Conservation (phyloP, 2,113 vertebrate genomes). For the Psilopogon haemacephalus region DNA sequence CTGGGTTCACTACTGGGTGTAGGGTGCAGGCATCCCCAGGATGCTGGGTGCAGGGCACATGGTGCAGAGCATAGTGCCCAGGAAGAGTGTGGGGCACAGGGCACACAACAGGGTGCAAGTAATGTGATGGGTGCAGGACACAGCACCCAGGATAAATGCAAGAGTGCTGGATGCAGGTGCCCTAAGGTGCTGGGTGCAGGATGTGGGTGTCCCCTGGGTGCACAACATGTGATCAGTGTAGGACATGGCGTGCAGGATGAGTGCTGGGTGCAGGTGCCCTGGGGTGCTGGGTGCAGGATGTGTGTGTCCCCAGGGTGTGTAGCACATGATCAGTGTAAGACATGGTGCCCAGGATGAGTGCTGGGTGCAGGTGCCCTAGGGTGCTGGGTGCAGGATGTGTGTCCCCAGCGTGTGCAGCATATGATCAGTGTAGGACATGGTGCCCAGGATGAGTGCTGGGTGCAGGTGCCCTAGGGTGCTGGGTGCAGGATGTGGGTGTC, state of each 20-base stretch:
- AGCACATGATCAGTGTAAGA: accelerated
- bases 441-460: not conserved
- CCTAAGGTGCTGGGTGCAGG: accelerated
- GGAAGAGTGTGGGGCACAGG: not conserved
- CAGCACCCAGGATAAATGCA: not conserved
- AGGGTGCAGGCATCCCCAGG: not conserved
- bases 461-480: not conserved
- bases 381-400: not conserved
- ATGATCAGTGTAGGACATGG: not conserved
- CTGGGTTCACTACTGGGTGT: not conserved
- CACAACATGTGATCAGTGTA: not conserved
- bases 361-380: not conserved
- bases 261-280: not conserved
- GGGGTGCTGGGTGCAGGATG: not conserved
- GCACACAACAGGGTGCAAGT: too few relatives aligned
- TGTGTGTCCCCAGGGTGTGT: not conserved
- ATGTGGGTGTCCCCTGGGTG: too few relatives aligned
- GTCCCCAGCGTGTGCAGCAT: not conserved
- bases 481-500: not conserved
- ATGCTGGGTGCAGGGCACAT: not conserved
- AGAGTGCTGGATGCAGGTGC: not conserved
- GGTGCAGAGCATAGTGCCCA: not conserved
- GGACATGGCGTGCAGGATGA: not conserved
- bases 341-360: not conserved
- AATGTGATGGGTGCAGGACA: too few relatives aligned